phyloP scores from a whole-genome alignment of 2,888 invertebrate genomes.

The Tachina lurida region DNA sequence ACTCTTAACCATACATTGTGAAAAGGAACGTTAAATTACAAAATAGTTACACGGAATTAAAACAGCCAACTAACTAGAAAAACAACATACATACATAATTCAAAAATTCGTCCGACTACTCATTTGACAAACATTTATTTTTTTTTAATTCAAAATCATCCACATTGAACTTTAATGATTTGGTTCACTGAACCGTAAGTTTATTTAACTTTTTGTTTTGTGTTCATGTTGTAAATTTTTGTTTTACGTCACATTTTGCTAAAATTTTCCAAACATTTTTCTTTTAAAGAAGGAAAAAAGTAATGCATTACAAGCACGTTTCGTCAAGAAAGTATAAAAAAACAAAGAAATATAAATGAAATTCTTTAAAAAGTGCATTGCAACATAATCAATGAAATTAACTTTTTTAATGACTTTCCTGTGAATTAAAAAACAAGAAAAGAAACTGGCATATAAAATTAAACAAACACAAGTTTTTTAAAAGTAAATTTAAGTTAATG shows the following conservation, averaged over 20 bases:
- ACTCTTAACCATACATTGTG: too few relatives aligned
- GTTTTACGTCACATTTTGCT: not conserved
- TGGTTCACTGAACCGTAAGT: constrained; percentile 70
- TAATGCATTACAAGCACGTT: constrained; percentile 37
- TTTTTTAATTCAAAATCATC: constrained; percentile 37
- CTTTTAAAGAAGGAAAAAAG: not conserved
- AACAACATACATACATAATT: constrained; percentile 3
- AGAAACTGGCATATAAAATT: not conserved
- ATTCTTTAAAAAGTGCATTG: not conserved
- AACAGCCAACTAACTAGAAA: not conserved
- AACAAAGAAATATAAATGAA: constrained; percentile 18
- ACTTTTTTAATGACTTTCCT: constrained; percentile 43
- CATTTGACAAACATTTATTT: not conserved
- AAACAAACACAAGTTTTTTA: constrained; percentile 31
- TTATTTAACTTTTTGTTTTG: constrained; percentile 51
- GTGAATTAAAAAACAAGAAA: constrained; percentile 20
- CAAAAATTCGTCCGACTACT: constrained; percentile 6
- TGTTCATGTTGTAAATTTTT: constrained; percentile 1
- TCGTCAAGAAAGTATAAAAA: not conserved
- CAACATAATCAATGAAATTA: constrained; percentile 23
- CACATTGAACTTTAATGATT: constrained; percentile 63
- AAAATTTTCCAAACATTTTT: not conserved
- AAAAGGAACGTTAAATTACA: too few relatives aligned
- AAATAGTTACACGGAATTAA: not conserved
- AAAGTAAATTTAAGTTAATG: constrained; percentile 40